Percentiles rank a stretch among this genome's conserved stretches.
Evolutionary conservation across 2,113 vertebrate genomes (phyloP).

Genomic region (Vidua macroura): DNA sequence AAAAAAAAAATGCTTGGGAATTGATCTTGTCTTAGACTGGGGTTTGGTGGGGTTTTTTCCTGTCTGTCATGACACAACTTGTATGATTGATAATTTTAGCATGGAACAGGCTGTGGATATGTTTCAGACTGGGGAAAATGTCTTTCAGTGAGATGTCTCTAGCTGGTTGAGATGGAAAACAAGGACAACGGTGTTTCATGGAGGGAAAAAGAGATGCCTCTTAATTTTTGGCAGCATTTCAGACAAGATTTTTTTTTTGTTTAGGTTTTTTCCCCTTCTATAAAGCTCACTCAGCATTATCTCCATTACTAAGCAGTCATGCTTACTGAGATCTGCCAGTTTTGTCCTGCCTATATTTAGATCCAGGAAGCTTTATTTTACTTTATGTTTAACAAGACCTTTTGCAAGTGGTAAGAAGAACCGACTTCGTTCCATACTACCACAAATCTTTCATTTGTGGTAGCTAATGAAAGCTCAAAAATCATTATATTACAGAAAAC

Average conservation of each 20-base stretch:
- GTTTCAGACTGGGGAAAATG: not conserved
- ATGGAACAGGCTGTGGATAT: not conserved
- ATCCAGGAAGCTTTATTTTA: conserved; percentile 37
- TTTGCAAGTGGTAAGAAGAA: not conserved
- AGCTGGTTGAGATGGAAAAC: not conserved
- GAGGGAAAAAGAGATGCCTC: not conserved
- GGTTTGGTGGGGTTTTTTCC: not conserved
- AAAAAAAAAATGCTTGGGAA: not conserved
- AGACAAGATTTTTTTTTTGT: conserved; percentile 37
- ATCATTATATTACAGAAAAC: not conserved
- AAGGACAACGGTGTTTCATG: conserved; percentile 11
- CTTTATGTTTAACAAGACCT: not conserved
- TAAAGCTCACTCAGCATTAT: conserved; percentile 43
- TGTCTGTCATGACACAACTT: not conserved
- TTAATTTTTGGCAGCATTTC: conserved; percentile 36
- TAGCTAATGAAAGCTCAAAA: conserved; percentile 46
- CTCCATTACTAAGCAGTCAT: conserved; percentile 44
- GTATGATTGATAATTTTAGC: not conserved
- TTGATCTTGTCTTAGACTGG: not conserved
- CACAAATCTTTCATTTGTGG: conserved; percentile 49
- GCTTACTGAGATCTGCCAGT: conserved; percentile 43
- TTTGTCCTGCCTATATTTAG: conserved; percentile 43
- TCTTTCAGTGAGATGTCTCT: not conserved
- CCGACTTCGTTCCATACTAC: not conserved
- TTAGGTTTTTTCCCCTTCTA: not conserved